These are phyloP conservation scores for Geotrypetes seraphini DNA, from an alignment of 2,797 vertebrate species.

Conservation along the genomic window DNA sequence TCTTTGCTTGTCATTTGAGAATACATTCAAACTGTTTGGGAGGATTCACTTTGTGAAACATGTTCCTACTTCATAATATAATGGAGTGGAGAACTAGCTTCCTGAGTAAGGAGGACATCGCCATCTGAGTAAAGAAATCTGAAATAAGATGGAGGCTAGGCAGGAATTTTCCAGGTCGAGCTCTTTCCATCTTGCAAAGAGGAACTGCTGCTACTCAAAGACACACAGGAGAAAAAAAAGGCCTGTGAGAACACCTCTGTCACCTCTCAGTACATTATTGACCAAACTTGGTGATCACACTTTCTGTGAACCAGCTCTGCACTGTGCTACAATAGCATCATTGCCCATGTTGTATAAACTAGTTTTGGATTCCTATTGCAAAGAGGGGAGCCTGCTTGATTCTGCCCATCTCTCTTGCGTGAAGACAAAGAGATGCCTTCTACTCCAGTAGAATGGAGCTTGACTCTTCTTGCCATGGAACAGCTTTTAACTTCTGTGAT, in stretches of 20 bases:
- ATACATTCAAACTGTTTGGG: no score
- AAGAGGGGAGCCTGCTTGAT: constrained; percentile 57
- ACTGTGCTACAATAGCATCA: constrained; percentile 57
- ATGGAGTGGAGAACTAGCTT: no score
- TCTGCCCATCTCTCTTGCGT: constrained; percentile 52
- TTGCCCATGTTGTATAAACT: constrained; percentile 72
- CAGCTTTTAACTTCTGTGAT: constrained; percentile 67
- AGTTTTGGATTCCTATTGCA: constrained; percentile 72
- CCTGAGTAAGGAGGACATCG: no score
- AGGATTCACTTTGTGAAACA: no score
- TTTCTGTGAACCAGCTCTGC: constrained; percentile 44
- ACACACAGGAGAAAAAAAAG: constrained; percentile 44
- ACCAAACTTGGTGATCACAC: constrained; percentile 37
- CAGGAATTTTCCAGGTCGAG: constrained; percentile 68
- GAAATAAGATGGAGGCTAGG: constrained; percentile 58
- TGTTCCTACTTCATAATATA: no score
- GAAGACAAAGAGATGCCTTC: constrained; percentile 4
- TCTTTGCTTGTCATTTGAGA: no score
- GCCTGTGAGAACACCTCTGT: constrained; percentile 48
- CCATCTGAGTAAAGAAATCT: constrained; percentile 66
- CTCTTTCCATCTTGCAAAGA: constrained; percentile 70
- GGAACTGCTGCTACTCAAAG: constrained; percentile 64
- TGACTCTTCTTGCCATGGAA: constrained; percentile 70
- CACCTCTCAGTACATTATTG: constrained; percentile 57
- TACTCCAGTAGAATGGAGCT: constrained; percentile 51